Percentiles rank a stretch among this genome's conserved stretches.
These are phyloP conservation scores for Lottia scabra DNA, from an alignment of 2,888 invertebrate genomes.

Conservation along the genomic window DNA sequence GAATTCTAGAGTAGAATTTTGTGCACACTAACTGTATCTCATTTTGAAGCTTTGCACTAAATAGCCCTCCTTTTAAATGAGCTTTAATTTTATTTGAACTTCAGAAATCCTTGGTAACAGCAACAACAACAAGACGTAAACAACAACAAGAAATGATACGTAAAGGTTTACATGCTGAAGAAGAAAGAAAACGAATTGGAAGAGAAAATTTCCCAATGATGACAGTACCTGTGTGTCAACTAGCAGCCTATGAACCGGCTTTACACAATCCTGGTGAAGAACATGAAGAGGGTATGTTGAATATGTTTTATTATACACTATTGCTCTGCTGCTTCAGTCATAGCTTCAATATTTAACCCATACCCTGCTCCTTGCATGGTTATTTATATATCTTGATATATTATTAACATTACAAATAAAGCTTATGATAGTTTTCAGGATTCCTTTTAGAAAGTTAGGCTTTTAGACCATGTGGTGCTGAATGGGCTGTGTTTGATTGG, in stretches of 20 bases:
- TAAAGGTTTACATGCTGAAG: slow-evolving; percentile 92
- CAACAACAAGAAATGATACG: slow-evolving; percentile 98
- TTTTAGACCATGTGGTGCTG: too few relatives aligned
- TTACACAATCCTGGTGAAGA: slow-evolving; percentile 77
- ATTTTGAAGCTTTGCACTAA: too few relatives aligned
- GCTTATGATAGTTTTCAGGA: too few relatives aligned
- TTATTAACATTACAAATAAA: not conserved
- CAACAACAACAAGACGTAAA: slow-evolving; percentile 97
- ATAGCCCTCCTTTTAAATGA: too few relatives aligned
- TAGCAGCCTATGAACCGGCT: slow-evolving; percentile 96
- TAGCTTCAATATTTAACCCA: not conserved
- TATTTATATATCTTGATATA: slow-evolving; percentile 11
- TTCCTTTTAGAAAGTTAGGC: too few relatives aligned
- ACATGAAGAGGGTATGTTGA: slow-evolving; percentile 65
- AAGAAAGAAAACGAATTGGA: slow-evolving; percentile 94
- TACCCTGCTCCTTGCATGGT: not conserved
- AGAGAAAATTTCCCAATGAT: slow-evolving; percentile 95
- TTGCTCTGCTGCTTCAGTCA: not conserved
- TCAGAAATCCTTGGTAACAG: slow-evolving; percentile 85
- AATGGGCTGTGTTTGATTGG: too few relatives aligned
- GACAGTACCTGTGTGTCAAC: slow-evolving; percentile 90
- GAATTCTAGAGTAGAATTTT: too few relatives aligned
- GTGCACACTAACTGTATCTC: too few relatives aligned
- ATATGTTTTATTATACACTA: not conserved
- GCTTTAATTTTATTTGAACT: too few relatives aligned